Evolutionary conservation across 2,797 vertebrate species (phyloP), one percentile per base, ranked within the genome.

Genomic region (Crax fasciolata): DNA sequence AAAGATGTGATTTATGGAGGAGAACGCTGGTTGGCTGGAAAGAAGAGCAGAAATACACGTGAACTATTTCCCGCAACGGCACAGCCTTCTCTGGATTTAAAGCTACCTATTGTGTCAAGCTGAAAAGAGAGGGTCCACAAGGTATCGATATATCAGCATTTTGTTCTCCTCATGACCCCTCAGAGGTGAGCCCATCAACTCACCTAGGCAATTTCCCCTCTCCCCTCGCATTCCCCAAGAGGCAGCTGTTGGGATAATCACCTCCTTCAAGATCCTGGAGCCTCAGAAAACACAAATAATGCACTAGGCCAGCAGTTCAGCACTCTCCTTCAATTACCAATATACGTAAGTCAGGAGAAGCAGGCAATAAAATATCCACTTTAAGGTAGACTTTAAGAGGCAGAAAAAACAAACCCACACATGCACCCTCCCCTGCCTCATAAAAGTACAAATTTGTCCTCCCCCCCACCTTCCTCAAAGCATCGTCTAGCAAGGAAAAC

Each of bases 261-360:
- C 91, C 88, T 90, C 62, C 70, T 91, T 89, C 94, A 94, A 89
- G 87, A 94, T 90, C 58, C 76, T 2, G 1, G 84, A 95, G 94
- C 72, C 87, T 87, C 81, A 77, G 84, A 93, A 92, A 95, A 90
- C 77, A 96, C 92, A 94, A 90, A 91, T 96, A 95, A 96, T 89
- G 88, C 54, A 93, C 91, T 44, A 77, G 93, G 86, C 87, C 95
- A 95, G 93, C 88, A 96, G 95, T 94, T 96, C 87, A 95, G 90
- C 95, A 94, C 91, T 97, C 93, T 94, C 68, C 89, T 96, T 94
- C 94, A 96, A 95, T 95, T 96, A 96, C 93, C 87, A 82, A 85
- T 75, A 90, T 28, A 96, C 21, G 13, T 89, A 96, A 90, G 87
- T 96, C 79, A 96, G 65, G 30, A 93, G 90, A 95, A 96, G 72